Evolutionary conservation across 1,140 invertebrate genomes (phyloP), one percentile per base, ranked within the genome.

Genomic region (Holcopasites calliopsidis): DNA sequence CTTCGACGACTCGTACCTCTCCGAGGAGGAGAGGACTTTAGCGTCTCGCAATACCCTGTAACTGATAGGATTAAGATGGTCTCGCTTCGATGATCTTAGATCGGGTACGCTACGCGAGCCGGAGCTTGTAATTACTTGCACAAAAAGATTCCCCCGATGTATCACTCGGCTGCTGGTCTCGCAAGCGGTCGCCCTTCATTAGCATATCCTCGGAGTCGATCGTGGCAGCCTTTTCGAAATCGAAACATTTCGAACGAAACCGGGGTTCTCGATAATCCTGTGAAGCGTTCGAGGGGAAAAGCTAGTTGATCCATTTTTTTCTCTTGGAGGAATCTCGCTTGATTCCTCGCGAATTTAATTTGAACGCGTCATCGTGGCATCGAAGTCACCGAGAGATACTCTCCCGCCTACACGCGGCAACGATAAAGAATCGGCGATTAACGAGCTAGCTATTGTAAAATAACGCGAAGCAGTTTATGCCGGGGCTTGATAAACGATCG

Each of bases 41-140:
- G 40, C 50, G 23, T 60, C 49, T 72, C 50, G 69, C 57, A 52
- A 64, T 64, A 31, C 40, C 58, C 68, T 69, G 75, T 77, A 77
- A 77, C 69, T 23, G 69, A 77, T 77, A 73, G 75, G 75, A 77
- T 77, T 77, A 77, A 77, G 69, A 77, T 61, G 74, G 66, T 76
- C 74, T 61, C 47, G 66, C 52, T 61, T 50, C 66, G 57, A 38
- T 33, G 64, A 49, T 64, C 38, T 54, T 55, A 70, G 74, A 77
- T 77, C 76, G 76, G 52, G 60, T 73, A 65, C 23, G 52, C n/a
- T 13, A 28, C 60, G 60, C 11, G 50, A 58, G 28, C 26, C 11
- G 1, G 44, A 44, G 44, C 70, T 55, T 64, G 76, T 77, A 77
- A 77, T 77, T 77, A 74, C 60, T 35, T 42, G 49, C 35, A 13